Base-by-base conservation (phyloP, 2,888 invertebrate species). In the Panzeria rudis region DNA sequence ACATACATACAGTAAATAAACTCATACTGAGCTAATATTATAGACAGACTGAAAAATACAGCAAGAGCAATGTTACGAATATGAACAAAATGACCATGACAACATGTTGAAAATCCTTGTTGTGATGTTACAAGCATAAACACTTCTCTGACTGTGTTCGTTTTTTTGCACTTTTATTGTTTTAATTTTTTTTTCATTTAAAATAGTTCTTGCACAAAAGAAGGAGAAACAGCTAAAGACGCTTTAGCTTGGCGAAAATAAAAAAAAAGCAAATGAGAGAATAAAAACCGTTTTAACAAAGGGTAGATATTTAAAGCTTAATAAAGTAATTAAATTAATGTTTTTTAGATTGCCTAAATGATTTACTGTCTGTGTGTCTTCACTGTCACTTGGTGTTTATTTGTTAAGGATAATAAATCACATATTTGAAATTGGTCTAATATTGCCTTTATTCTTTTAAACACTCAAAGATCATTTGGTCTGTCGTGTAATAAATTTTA, bases 321-420 rank as follows among this genome's bases (percentile, higher is more conserved):
- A 80, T 84, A 84, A 84, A 84, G 84, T 84, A 84, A 84, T 84
- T 84, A 84, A 80, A 84, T 84, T 80, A 84, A 84, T 84, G 84
- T 76, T 72, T 76, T 84, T 80, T 84, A 72, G 80, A 84, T 76
- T 84, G 84, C 71, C 76, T 76, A 73, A 80, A 84, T 84, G 82
- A 76, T 76, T 82, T 72, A 79, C 79, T 44, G 29, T 25, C 20
- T 32, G 8, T 52, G n/a, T 8, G 32, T 29, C 59, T 32, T n/a
- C 59, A 17, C 20, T 64, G n/a, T 64, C 11, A 15, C 50, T 54
- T 32, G 50, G 62, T 64, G 71, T 79, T 79, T 78, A 69, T 69
- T 61, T 64, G 71, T 3, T 32, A 9, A 64, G 15, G 62, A 64
- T 52, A 44, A 71, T 69, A 81, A 75, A 81, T 69, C 61, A 75